A percentile compares a stretch with the other conserved stretches of the same genome.
These are phyloP conservation scores for Platyscapa corneri DNA, from an alignment of 1,140 invertebrate genomes.

Conservation along the genomic window DNA sequence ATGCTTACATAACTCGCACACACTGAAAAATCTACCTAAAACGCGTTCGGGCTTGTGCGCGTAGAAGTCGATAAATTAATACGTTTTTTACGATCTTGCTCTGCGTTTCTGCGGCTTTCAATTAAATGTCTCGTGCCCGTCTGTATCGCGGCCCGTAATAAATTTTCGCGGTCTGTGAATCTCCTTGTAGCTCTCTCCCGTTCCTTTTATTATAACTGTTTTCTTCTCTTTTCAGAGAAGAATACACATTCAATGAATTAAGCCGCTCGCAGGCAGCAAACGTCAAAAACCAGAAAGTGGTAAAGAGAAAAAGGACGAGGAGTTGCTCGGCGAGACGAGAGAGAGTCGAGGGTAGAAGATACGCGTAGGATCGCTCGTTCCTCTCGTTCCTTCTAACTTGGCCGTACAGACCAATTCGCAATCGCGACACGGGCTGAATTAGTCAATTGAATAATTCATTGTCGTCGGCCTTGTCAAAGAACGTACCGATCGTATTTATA, in stretches of 20 bases:
- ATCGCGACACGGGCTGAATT: constrained; percentile 69
- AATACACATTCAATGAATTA: constrained; percentile 49
- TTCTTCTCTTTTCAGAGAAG: background rate
- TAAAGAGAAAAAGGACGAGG: constrained; percentile 40
- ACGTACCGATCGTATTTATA: constrained; percentile 51
- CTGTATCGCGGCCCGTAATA: background rate
- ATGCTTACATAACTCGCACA: background rate
- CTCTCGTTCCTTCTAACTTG: constrained; percentile 25
- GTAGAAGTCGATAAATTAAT: constrained; percentile 39
- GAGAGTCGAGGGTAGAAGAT: background rate
- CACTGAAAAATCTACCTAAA: constrained; percentile 35
- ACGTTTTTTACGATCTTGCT: constrained; percentile 29
- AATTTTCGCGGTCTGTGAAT: constrained; percentile 3
- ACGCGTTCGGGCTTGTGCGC: background rate
- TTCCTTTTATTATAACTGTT: background rate
- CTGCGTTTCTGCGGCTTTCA: constrained; percentile 1
- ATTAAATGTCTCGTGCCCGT: constrained; percentile 29
- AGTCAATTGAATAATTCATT: constrained; percentile 73
- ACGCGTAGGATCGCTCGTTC: background rate
- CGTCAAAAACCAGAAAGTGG: constrained; percentile 37
- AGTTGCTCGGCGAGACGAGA: constrained; percentile 17
- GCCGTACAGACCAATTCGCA: constrained; percentile 61
- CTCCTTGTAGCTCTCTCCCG: constrained; percentile 50
- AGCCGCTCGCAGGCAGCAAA: constrained; percentile 50
- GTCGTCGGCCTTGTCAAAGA: constrained; percentile 71